Conservation (phyloP, 2,113 vertebrate genomes). For the Columbina picui region DNA sequence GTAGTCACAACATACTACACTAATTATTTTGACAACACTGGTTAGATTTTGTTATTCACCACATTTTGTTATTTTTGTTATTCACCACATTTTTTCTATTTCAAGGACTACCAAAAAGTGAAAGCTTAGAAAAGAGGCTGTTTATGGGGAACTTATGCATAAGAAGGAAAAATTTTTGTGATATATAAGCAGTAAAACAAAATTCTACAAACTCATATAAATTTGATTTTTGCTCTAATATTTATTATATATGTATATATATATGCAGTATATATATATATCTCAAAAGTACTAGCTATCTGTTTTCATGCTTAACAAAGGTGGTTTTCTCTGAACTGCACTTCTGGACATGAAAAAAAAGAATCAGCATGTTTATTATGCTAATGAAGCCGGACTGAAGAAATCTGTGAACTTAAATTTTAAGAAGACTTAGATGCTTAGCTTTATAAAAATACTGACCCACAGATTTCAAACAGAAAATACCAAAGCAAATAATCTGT, state of each 20-base stretch:
- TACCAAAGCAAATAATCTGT: not conserved
- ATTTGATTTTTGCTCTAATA: not conserved
- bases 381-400: not conserved
- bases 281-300: not conserved
- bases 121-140: not conserved
- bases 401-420: not conserved
- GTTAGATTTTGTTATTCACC: not conserved
- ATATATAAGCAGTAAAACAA: not conserved
- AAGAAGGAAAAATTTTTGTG: not conserved
- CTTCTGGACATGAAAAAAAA: not conserved
- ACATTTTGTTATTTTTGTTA: not conserved
- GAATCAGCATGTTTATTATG: not conserved
- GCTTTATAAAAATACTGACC: not conserved
- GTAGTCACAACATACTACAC: not conserved
- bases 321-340: not conserved
- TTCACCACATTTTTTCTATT: not conserved
- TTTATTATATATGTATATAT: not conserved
- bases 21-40: not conserved
- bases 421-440: not conserved
- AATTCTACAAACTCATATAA: not conserved
- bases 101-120: not conserved
- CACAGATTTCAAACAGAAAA: not conserved
- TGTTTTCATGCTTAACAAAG: not conserved
- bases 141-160: not conserved
- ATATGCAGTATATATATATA: too few relatives aligned